phyloP scores from a whole-genome alignment of 2,113 vertebrate genomes.

The Ibidorhyncha struthersii region DNA sequence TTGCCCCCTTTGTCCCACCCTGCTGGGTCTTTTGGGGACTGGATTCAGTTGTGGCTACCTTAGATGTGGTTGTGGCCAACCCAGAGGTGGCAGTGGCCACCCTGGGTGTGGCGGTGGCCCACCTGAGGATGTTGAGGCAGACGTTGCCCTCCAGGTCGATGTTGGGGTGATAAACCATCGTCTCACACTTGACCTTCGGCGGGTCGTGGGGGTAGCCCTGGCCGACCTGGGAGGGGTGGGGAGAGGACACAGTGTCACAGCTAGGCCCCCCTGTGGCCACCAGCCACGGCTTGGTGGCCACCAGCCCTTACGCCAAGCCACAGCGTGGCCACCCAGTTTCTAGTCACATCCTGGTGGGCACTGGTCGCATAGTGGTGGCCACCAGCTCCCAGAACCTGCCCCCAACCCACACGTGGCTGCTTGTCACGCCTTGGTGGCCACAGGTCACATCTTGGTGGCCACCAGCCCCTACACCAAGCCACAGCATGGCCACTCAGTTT shows the following conservation, averaged over 20 bases:
- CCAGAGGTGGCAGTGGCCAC: neutral
- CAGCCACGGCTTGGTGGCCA: neutral
- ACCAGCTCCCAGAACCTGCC: no score
- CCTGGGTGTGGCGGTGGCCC: neutral
- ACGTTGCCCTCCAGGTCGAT: slow-evolving; percentile 98
- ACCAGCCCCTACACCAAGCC: neutral
- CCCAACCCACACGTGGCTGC: neutral
- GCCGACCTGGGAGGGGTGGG: slow-evolving; percentile 83
- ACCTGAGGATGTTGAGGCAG: slow-evolving; percentile 98
- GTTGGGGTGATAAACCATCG: slow-evolving; percentile 98
- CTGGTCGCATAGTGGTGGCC: neutral
- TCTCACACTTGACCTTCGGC: slow-evolving; percentile 97
- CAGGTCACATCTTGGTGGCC: neutral
- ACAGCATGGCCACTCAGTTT: neutral
- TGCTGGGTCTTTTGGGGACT: rapidly evolving
- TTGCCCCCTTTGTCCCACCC: neutral
- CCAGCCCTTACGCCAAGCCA: neutral
- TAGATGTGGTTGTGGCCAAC: neutral
- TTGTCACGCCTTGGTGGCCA: neutral
- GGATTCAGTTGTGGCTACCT: neutral
- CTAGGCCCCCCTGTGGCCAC: rapidly evolving
- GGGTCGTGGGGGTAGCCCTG: slow-evolving; percentile 97
- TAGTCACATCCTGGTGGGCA: no score
- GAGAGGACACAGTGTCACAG: neutral
- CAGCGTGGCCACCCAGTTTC: rapidly evolving